Evolutionary conservation across 2,888 invertebrate genomes (phyloP).

Genomic region (Lithophane ornitopus): DNA sequence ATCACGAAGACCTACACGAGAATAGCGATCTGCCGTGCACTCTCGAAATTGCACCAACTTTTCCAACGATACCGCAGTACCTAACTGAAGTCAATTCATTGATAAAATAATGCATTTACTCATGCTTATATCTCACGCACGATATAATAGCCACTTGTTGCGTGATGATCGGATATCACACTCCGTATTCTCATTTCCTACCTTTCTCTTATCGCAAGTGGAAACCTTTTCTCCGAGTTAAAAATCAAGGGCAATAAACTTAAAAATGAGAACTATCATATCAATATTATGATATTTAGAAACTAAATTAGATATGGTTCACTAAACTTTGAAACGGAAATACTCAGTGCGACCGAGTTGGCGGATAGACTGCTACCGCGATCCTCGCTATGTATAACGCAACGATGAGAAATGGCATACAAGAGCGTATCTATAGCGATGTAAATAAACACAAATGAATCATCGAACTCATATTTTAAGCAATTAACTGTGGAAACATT

Average conservation of each 20-base stretch:
- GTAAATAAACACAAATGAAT: conserved; percentile 72
- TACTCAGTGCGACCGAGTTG: conserved; percentile 83
- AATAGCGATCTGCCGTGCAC: conserved; percentile 59
- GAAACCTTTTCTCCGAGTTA: conserved; percentile 33
- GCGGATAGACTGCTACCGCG: conserved; percentile 77
- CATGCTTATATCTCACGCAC: conserved; percentile 61
- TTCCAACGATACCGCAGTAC: conserved; percentile 20
- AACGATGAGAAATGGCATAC: conserved; percentile 46
- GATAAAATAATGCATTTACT: conserved; percentile 38
- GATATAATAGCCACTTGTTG: conserved; percentile 46
- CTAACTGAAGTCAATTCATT: conserved; percentile 34
- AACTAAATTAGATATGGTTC: conserved; percentile 67
- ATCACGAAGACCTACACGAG: conserved; percentile 39
- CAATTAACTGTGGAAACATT: conserved; percentile 71
- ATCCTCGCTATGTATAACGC: conserved; percentile 68
- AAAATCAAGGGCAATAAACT: conserved; percentile 1
- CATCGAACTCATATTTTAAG: conserved; percentile 73
- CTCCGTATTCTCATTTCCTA: conserved; percentile 41
- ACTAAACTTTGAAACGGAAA: conserved; percentile 76
- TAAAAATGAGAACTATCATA: conserved; percentile 38
- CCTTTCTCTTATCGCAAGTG: conserved; percentile 35
- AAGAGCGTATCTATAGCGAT: conserved; percentile 50
- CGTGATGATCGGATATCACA: conserved; percentile 61
- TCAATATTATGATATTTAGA: conserved; percentile 29
- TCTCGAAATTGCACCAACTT: conserved; percentile 50